Evolutionary conservation across 2,113 vertebrate species (phyloP).

Genomic region (Sander vitreus): DNA sequence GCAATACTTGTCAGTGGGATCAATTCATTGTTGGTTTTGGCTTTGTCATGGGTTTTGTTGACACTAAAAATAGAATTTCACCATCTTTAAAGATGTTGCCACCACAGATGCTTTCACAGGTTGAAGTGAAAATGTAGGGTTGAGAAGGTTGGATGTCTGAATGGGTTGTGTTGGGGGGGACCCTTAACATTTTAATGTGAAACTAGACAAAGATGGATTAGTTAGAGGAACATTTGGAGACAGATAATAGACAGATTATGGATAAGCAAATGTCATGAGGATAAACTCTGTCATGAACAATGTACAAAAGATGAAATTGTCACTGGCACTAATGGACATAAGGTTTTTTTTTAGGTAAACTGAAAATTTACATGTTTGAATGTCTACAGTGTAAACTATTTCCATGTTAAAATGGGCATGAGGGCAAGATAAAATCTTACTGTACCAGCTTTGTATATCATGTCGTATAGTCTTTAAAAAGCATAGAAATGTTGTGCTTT

Average conservation of each 20-base stretch:
- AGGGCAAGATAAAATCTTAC: background rate
- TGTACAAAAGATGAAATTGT: slow-evolving; percentile 9
- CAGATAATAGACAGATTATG: slow-evolving; percentile 60
- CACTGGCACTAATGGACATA: background rate
- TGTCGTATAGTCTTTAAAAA: background rate
- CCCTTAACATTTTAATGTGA: slow-evolving; percentile 28
- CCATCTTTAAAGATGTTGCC: too few relatives aligned
- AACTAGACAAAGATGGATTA: slow-evolving; percentile 50
- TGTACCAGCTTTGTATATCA: background rate
- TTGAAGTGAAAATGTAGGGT: background rate
- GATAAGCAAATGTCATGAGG: slow-evolving; percentile 31
- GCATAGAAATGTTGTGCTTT: background rate
- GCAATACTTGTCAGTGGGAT: background rate
- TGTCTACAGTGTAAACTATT: background rate
- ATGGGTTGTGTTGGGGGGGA: background rate
- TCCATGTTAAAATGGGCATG: background rate
- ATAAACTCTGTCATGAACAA: slow-evolving; percentile 48
- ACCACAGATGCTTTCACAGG: background rate
- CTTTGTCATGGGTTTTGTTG: background rate
- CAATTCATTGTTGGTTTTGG: background rate
- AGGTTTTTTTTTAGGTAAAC: background rate
- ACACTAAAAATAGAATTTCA: background rate
- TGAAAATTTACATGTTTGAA: background rate
- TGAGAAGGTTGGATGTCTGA: background rate
- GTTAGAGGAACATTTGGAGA: slow-evolving; percentile 29